Evolutionary conservation across 2,113 vertebrate species (phyloP).

Genomic region (Catharus minimus): DNA sequence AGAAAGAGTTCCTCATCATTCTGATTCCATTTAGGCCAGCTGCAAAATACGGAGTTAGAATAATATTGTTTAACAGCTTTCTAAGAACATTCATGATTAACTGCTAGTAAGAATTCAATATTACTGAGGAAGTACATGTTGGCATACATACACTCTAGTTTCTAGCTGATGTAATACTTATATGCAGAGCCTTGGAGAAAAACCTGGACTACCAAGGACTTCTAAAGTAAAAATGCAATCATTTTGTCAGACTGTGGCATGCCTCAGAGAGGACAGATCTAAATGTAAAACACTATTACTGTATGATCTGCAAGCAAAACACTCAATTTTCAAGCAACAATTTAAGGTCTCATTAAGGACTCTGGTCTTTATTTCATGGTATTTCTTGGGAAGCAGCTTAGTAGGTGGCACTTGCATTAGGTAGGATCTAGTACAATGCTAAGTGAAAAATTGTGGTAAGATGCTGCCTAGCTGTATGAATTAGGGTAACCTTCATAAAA

Average conservation of each 20-base stretch:
- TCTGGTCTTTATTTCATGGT: background rate
- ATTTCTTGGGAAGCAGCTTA: background rate
- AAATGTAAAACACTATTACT: background rate
- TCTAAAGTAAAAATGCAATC: background rate
- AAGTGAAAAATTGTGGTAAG: background rate
- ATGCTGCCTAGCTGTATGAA: background rate
- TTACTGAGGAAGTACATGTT: background rate
- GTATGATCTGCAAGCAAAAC: background rate
- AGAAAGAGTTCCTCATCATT: background rate
- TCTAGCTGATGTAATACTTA: constrained; percentile 14
- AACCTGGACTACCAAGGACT: background rate
- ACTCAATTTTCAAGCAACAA: background rate
- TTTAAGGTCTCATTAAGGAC: background rate
- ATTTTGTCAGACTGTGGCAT: background rate
- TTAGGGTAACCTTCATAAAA: constrained; percentile 25
- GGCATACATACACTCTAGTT: background rate
- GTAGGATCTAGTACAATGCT: background rate
- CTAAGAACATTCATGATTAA: constrained; percentile 12
- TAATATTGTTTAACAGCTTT: background rate
- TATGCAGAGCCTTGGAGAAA: background rate
- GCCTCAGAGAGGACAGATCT: background rate
- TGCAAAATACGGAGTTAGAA: background rate
- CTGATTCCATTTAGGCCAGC: background rate
- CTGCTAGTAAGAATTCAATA: background rate
- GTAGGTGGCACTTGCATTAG: background rate